These are phyloP conservation scores for Leucophenga varia DNA, from an alignment of 1,140 invertebrate species.

Conservation along the genomic window DNA sequence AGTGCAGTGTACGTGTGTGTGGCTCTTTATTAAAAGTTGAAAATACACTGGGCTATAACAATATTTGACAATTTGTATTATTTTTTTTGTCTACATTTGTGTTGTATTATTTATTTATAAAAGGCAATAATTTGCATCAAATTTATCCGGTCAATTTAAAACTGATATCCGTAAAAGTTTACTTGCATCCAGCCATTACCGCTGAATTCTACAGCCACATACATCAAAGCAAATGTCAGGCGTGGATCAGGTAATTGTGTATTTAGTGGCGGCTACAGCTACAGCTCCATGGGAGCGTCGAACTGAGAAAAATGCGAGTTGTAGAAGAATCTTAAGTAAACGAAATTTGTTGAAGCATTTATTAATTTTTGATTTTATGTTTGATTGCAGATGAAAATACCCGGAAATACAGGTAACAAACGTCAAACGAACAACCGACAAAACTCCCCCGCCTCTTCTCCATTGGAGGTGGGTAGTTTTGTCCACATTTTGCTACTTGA, in stretches of 20 bases:
- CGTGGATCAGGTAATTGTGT: conserved; percentile 51
- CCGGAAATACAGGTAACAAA: conserved; percentile 52
- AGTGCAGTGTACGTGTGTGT: too few relatives aligned
- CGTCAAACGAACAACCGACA: too few relatives aligned
- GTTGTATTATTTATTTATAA: too few relatives aligned
- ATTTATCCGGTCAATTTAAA: too few relatives aligned
- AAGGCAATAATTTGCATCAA: too few relatives aligned
- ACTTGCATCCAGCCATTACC: conserved; percentile 23
- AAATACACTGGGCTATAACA: too few relatives aligned
- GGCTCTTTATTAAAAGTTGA: too few relatives aligned
- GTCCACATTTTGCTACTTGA: conserved; percentile 8
- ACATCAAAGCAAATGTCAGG: conserved; percentile 54
- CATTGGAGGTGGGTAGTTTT: too few relatives aligned
- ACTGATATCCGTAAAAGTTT: too few relatives aligned
- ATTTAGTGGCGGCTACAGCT: conserved; percentile 20
- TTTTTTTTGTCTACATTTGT: too few relatives aligned
- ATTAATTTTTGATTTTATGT: conserved; percentile 4
- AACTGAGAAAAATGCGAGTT: conserved; percentile 15
- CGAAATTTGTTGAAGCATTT: conserved; percentile 5
- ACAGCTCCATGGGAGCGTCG: conserved; percentile 19
- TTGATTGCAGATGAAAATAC: conserved; percentile 47
- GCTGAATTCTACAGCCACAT: conserved; percentile 38
- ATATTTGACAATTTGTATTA: too few relatives aligned
- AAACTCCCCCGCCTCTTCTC: too few relatives aligned
- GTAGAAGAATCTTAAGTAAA: neutral